These are phyloP conservation scores for Huso huso DNA, from an alignment of 2,797 vertebrate species.

Conservation along the genomic window DNA sequence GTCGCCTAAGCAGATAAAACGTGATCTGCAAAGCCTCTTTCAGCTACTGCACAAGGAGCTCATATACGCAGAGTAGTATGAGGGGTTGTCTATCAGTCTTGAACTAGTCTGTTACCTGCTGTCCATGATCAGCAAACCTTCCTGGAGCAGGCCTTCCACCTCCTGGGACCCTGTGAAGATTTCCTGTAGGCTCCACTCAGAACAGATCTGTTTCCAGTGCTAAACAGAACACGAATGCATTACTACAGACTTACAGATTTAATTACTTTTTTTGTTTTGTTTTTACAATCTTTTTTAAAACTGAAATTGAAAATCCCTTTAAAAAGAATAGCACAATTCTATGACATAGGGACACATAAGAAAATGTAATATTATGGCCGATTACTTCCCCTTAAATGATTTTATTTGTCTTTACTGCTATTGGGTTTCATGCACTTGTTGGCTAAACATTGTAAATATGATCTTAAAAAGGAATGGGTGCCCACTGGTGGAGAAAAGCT, in stretches of 20 bases:
- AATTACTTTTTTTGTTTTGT: neutral
- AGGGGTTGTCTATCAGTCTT: neutral
- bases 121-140: conserved; percentile 67
- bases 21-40: neutral
- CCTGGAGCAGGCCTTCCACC: conserved; percentile 46
- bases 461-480: neutral
- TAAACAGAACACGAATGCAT: conserved; percentile 29
- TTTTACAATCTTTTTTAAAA: no score
- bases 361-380: neutral
- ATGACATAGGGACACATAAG: neutral
- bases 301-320: neutral
- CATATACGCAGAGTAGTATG: neutral
- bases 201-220: conserved; percentile 72
- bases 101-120: conserved; percentile 45
- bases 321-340: neutral
- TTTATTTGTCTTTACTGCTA: neutral
- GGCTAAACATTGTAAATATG: neutral
- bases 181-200: conserved; percentile 48
- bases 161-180: conserved; percentile 51
- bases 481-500: no score
- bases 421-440: neutral
- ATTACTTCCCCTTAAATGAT: neutral
- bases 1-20: neutral
- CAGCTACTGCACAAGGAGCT: neutral
- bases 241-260: neutral